Evolutionary conservation across 2,797 vertebrate genomes (phyloP).

Genomic region (Crenichthys baileyi): DNA sequence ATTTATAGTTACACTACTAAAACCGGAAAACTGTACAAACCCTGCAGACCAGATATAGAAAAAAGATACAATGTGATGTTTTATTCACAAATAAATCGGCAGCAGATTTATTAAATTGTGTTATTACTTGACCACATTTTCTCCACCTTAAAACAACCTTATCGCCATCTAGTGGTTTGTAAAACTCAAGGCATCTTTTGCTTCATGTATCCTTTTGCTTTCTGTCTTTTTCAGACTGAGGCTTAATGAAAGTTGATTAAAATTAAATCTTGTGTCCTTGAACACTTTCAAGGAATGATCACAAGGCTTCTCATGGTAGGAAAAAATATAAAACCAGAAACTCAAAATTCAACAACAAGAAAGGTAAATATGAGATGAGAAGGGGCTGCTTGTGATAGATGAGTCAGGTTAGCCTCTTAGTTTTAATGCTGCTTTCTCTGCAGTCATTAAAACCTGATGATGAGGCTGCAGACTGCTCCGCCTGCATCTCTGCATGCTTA

Average conservation of each 20-base stretch:
- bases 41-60: not conserved
- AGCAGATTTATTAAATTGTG: not conserved
- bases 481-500: slow-evolving; percentile 45
- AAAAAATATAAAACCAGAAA: not conserved
- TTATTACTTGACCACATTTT: not conserved
- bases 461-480: slow-evolving; percentile 43
- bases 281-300: not conserved
- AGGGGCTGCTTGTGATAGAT: slow-evolving; percentile 33
- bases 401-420: slow-evolving; percentile 4
- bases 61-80: not conserved
- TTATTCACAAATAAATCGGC: slow-evolving; percentile 1
- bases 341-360: not conserved
- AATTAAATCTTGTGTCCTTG: not conserved
- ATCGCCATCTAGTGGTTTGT: slow-evolving; percentile 60
- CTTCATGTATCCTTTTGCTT: not conserved
- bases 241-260: not conserved
- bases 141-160: not conserved
- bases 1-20: not conserved
- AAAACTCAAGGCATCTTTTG: slow-evolving; percentile 14
- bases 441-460: slow-evolving; percentile 52
- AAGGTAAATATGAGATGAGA: slow-evolving; percentile 4
- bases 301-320: not conserved
- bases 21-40: not conserved
- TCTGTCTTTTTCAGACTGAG: not conserved
- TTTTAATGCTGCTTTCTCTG: slow-evolving; percentile 59